Evolutionary conservation across 2,888 invertebrate genomes (phyloP), one percentile per base, ranked within the genome.

Genomic region (Parapristionchus giblindavisi): DNA sequence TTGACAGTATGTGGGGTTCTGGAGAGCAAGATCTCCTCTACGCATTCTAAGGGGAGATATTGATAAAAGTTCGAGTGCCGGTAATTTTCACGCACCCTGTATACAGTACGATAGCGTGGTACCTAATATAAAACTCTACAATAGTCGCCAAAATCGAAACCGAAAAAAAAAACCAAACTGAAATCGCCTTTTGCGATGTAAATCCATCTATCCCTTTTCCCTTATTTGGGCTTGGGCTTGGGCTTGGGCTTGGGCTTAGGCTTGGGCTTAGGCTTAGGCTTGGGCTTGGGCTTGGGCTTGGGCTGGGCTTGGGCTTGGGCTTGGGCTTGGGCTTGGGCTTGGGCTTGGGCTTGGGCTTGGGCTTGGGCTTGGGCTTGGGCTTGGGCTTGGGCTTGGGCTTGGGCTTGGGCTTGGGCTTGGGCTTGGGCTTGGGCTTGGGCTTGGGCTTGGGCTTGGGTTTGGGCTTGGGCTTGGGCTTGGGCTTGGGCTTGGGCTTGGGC

Each of bases 381-480:
- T 72, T 72, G 70, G 60, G 70, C 71, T 70, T 75, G 34, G 76
- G 36, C 24, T 76, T 21, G 75, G 76, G 58, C 76, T 76, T 76
- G 74, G 74, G 73, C 72, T 72, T 72, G 72, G 75, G 75, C 75
- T 75, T 75, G 72, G 75, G 75, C 75, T 75, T 75, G 72, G 75
- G 75, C 75, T 75, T 73, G 68, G 73, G 73, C 72, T 74, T 74
- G 72, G 70, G 74, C 74, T 74, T 74, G 72, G 75, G 75, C 75
- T 75, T 75, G 72, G 75, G 75, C 75, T 74, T 75, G 72, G 75
- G 75, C 75, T 71, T 75, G 72, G 75, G 75, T 71, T 75, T 75
- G 40, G 75, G 74, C 74, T 75, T 75, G 14, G 43, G 75, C 70
- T 70, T 70, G 52, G 70, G 70, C 70, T 70, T 70, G 52, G 70